Evolutionary conservation across 2,888 invertebrate species (phyloP).

Genomic region (Acleris cristana): DNA sequence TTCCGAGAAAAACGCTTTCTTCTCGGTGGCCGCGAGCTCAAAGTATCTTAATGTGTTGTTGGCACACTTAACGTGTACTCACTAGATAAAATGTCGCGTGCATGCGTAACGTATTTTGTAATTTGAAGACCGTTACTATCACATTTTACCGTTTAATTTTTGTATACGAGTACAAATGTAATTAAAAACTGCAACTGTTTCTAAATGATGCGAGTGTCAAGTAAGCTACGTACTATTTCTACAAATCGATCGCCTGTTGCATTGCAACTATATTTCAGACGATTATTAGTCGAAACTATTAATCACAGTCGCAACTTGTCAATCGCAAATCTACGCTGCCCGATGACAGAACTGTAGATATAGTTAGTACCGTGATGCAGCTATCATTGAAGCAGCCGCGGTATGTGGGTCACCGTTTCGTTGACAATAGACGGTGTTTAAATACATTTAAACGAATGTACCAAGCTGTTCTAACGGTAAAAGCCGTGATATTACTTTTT

Average conservation of each 20-base stretch:
- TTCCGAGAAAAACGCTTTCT: constrained; percentile 77
- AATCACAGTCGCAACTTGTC: constrained; percentile 12
- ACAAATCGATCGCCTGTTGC: background rate
- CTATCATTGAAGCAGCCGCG: constrained; percentile 13
- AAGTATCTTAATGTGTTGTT: constrained; percentile 46
- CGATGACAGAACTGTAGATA: constrained; percentile 49
- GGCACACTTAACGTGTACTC: constrained; percentile 33
- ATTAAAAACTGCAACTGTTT: too few relatives aligned
- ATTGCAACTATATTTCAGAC: background rate
- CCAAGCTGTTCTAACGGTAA: constrained; percentile 35
- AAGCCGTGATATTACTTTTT: constrained; percentile 25
- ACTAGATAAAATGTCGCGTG: constrained; percentile 16
- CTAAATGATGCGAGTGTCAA: too few relatives aligned
- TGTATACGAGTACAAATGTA: background rate
- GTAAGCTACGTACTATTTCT: background rate
- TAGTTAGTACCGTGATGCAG: constrained; percentile 9
- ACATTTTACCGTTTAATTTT: constrained; percentile 8
- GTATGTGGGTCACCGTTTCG: constrained; percentile 52
- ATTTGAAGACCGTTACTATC: background rate
- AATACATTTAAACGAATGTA: constrained; percentile 42
- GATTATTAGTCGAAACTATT: background rate
- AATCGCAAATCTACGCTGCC: constrained; percentile 39
- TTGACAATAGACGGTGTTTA: constrained; percentile 60
- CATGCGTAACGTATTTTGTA: constrained; percentile 14
- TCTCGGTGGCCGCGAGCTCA: constrained; percentile 57